phyloP scores from a whole-genome alignment of 2,888 invertebrate genomes.

The Seladonia tumulorum region DNA sequence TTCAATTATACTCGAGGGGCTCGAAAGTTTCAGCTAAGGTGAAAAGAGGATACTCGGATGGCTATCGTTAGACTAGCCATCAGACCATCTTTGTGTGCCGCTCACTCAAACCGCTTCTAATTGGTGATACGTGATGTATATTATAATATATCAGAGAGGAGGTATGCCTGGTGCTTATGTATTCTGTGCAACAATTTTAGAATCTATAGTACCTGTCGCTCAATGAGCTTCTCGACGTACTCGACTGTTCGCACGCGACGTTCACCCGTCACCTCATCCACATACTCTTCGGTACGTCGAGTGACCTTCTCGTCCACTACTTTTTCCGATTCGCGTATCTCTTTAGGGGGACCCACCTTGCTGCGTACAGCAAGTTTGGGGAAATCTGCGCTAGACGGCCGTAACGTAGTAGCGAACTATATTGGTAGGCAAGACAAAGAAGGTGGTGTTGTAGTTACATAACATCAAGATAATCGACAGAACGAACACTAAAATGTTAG shows the following conservation, averaged over 20 bases:
- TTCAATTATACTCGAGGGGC: not conserved
- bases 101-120: slow-evolving; percentile 3
- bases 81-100: slow-evolving; percentile 5
- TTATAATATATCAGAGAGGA: slow-evolving; percentile 18
- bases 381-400: slow-evolving; percentile 88
- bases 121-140: slow-evolving; percentile 31
- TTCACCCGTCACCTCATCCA: slow-evolving; percentile 94
- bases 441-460: slow-evolving; percentile 74
- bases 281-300: slow-evolving; percentile 93
- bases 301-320: slow-evolving; percentile 95
- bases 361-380: slow-evolving; percentile 95
- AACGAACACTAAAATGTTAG: slow-evolving; percentile 59
- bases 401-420: slow-evolving; percentile 84
- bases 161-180: slow-evolving; percentile 47
- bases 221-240: slow-evolving; percentile 97
- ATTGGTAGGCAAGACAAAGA: slow-evolving; percentile 78
- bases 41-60: not conserved
- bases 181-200: slow-evolving; percentile 64
- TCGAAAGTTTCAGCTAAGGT: not conserved
- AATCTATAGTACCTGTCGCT: slow-evolving; percentile 92
- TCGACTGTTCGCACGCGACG: slow-evolving; percentile 95
- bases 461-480: slow-evolving; percentile 51
- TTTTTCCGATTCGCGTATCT: slow-evolving; percentile 95
- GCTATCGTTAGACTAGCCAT: slow-evolving; percentile 3
- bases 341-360: slow-evolving; percentile 92